These are phyloP conservation scores for Hedya salicella DNA, from an alignment of 2,888 invertebrate genomes.

Conservation along the genomic window DNA sequence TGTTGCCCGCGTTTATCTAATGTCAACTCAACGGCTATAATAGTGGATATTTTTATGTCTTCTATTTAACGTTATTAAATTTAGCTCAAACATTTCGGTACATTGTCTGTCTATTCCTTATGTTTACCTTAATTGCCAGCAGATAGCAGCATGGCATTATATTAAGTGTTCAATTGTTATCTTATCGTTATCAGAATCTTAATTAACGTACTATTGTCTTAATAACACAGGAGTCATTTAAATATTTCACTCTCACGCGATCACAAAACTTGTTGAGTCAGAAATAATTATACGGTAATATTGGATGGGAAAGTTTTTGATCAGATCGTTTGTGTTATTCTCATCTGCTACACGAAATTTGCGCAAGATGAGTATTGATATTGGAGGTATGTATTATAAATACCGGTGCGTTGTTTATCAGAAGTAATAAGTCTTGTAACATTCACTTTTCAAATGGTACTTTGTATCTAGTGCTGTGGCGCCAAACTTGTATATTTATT, in stretches of 20 bases:
- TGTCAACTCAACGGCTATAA: too few species aligned
- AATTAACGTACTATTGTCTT: slow-evolving; percentile 8
- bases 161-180: not conserved
- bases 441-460: too few species aligned
- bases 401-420: too few species aligned
- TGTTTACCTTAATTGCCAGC: not conserved
- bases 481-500: too few species aligned
- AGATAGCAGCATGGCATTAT: not conserved
- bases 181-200: slow-evolving; percentile 26
- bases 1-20: too few species aligned
- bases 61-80: not conserved
- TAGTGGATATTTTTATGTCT: not conserved
- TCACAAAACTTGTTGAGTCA: slow-evolving; percentile 4
- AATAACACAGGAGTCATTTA: not conserved
- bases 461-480: too few species aligned
- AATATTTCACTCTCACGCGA: not conserved
- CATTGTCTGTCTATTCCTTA: not conserved
- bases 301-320: slow-evolving; percentile 30
- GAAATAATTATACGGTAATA: not conserved
- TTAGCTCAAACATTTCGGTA: not conserved
- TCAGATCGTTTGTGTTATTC: slow-evolving; percentile 10
- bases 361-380: slow-evolving; percentile 78
- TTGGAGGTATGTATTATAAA: slow-evolving; percentile 65
- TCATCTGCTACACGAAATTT: slow-evolving; percentile 33
- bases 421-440: too few species aligned